Percentiles rank a stretch among this genome's conserved stretches.
Evolutionary conservation across 2,797 vertebrate species (phyloP).

Genomic region (Novumbra hubbsi): DNA sequence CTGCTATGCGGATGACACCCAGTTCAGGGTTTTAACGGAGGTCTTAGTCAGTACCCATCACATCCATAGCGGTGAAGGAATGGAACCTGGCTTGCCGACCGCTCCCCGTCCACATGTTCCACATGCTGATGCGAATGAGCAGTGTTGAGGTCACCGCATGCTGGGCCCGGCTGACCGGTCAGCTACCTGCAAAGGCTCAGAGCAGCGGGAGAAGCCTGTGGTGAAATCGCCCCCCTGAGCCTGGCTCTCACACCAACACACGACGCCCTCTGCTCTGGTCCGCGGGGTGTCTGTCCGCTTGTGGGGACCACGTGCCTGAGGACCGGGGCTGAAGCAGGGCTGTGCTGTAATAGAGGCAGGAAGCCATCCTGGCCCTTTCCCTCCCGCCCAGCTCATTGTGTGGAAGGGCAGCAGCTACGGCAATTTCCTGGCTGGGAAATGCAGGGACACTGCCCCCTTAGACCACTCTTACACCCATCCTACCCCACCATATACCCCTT

Average conservation of each 20-base stretch:
- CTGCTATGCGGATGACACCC: too few relatives aligned
- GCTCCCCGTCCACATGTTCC: background rate
- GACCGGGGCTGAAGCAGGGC: background rate
- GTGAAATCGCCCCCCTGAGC: background rate
- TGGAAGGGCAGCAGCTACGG: slow-evolving; percentile 18
- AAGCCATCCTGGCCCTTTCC: slow-evolving; percentile 28
- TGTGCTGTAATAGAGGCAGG: slow-evolving; percentile 21
- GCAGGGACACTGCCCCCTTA: background rate
- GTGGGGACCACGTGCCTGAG: background rate
- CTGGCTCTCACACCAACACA: background rate
- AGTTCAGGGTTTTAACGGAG: background rate
- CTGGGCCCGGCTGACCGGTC: background rate
- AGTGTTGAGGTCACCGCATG: slow-evolving; percentile 6
- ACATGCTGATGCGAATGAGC: background rate
- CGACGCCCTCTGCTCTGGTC: background rate
- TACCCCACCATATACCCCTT: background rate
- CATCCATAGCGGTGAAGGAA: background rate
- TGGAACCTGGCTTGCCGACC: background rate
- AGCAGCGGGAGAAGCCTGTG: background rate
- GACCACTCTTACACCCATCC: background rate
- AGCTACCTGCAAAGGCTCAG: background rate
- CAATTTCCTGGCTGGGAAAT: slow-evolving; percentile 25
- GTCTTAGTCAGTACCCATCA: background rate
- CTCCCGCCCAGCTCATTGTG: slow-evolving; percentile 37
- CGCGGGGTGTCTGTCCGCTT: background rate